Base-by-base conservation (phyloP, 2,888 invertebrate species). In the Autographa pulchrina region DNA sequence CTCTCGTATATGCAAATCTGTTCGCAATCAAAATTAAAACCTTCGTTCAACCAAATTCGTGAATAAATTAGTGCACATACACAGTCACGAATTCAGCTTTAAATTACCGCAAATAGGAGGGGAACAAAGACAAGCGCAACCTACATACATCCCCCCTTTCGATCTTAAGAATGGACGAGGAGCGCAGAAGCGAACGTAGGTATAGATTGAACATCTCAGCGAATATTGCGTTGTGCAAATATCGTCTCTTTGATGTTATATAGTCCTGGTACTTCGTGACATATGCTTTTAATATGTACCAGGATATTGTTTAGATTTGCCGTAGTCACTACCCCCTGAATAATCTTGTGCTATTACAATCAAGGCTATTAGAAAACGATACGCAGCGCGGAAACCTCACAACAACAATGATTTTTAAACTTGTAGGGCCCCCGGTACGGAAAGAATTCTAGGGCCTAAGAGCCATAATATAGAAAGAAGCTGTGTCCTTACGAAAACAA, bases 131-230 rank as follows among this genome's bases (percentile, higher is more conserved):
- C 86, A 74, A 71, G 84, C 72, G 80, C 92, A 93, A 93, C 94
- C 94, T 93, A 94, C 93, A 92, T 94, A 85, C 91, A 92, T 93
- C 94, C 94, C 93, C 91, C 82, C 92, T 91, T 89, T 86, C 79
- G 79, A 86, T 85, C 83, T 83, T 73, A 62, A 67, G 75, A 79
- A 41, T 84, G 81, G 76, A 75, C 62, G 32, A 62, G 65, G 67
- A 41, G 5, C 41, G 67, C 75, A 92, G 92, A 92, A 59, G 72
- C 68, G 60, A 75, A 56, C 74, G 63, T 85, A 78, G 89, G 88
- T 75, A 86, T 25, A 74, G 81, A 43, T 32, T 20, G 6, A 14
- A 16, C 43, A 59, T 58, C 60, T 70, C 52, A 60, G 13, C 43
- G 63, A 68, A 54, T 58, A 68, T 38, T 18, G 9, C 1, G n/a